Evolutionary conservation across 2,113 vertebrate species (phyloP).

Genomic region (Scopus umbretta): DNA sequence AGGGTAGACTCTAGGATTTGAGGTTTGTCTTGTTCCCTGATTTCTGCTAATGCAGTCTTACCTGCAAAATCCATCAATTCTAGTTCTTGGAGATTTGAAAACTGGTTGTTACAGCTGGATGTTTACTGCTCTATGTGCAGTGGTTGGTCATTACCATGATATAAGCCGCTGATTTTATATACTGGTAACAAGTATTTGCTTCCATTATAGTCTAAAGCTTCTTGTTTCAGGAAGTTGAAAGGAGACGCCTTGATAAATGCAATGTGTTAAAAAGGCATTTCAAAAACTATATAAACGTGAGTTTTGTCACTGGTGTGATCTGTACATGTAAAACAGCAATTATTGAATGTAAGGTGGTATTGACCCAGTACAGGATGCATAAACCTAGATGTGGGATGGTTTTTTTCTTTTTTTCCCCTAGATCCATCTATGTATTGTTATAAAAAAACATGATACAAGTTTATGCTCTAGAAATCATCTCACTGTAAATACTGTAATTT

Average conservation of each 20-base stretch:
- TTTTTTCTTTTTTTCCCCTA: background rate
- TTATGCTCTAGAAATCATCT: background rate
- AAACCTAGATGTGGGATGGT: background rate
- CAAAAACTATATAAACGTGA: background rate
- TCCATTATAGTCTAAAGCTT: background rate
- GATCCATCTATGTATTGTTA: background rate
- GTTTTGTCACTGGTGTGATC: rapidly evolving
- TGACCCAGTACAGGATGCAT: background rate
- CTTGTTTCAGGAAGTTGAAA: background rate
- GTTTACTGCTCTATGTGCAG: background rate
- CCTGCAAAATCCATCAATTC: background rate
- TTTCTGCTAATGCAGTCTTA: background rate
- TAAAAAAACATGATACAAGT: background rate
- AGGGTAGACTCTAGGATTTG: background rate
- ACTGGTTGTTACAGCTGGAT: background rate
- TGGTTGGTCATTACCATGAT: background rate
- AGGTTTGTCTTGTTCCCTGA: background rate
- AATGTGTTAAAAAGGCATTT: background rate
- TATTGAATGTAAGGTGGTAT: background rate
- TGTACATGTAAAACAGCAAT: background rate
- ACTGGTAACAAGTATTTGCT: background rate
- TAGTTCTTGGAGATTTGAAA: background rate
- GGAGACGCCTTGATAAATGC: background rate
- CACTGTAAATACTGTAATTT: no score
- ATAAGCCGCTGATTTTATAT: background rate